Evolutionary conservation across 2,113 vertebrate species (phyloP), one percentile per base, ranked within the genome.

Genomic region (Tapirus terrestris): DNA sequence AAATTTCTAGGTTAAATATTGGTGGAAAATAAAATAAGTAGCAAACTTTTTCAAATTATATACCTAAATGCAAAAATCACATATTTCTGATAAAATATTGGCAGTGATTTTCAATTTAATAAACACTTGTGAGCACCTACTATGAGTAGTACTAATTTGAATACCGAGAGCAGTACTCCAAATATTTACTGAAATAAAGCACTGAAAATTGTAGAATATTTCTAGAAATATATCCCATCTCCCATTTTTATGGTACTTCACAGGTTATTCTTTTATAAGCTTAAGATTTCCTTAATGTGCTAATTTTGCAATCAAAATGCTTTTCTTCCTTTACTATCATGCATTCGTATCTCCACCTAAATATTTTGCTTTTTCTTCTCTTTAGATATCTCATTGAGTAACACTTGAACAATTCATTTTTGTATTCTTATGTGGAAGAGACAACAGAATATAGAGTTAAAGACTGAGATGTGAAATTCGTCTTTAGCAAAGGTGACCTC

Each of bases 1-100:
- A 83, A 77, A 86, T 16, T 61, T 81, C n/a, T 81, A 91, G 76
- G 63, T 36, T 91, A 89, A 75, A 89, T 33, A 48, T 60, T 94
- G 5, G 21, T 48, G 25, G 21, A 77, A 91, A 93, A 96, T 95
- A 72, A 83, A 93, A 58, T 61, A 45, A 88, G 18, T 45, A 89
- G 14, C 5, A 33, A 33, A 20, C 1, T 48, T 63, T 85, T 82
- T n/a, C 25, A 77, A 95, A 77, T n/a, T 89, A 14, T 72, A 65
- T 81, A 25, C 33, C 29, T 72, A 85, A 61, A 36, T 67, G 23
- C 5, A 53, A 73, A 77, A 77, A 86, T n/a, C 23, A 89, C 23
- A 6, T 25, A 60, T 77, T 92, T 84, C 23, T 82, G 60, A 68
- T 70, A n/a, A 81, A 89, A 81, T 65, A 61, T 33, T 70, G 21